A percentile compares a stretch with the other conserved stretches of the same genome.
phyloP scores from a whole-genome alignment of 2,888 invertebrate species.

The Lasioglossum villosulum region DNA sequence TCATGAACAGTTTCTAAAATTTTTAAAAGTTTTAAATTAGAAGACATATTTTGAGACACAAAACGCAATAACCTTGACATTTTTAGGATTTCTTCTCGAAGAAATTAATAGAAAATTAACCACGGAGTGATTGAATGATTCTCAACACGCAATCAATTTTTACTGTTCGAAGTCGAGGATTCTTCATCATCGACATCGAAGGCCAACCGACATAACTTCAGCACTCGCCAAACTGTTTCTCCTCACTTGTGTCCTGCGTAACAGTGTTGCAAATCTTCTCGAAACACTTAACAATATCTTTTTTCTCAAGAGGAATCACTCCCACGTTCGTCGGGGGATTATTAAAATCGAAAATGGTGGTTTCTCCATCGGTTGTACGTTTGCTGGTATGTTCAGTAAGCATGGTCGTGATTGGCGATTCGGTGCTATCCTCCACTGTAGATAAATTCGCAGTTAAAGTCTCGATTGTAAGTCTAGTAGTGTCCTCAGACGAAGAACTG shows the following conservation, averaged over 20 bases:
- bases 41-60: too few species aligned
- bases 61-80: too few species aligned
- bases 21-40: too few species aligned
- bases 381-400: neutral
- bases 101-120: too few species aligned
- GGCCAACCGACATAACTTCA: neutral
- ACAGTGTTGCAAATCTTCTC: constrained; percentile 70
- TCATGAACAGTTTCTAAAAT: too few species aligned
- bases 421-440: neutral
- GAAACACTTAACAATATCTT: constrained; percentile 66
- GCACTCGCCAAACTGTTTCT: constrained; percentile 37
- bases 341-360: neutral
- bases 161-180: neutral
- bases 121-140: too few species aligned
- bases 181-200: neutral
- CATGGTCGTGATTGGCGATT: neutral
- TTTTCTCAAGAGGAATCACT: constrained; percentile 28
- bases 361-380: neutral
- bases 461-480: neutral
- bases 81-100: too few species aligned
- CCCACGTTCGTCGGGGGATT: neutral
- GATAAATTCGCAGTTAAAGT: neutral
- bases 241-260: constrained; percentile 52
- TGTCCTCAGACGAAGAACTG: neutral
- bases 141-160: neutral